Conservation (phyloP, 2,113 vertebrate genomes). For the Leptobrachium ailaonicum region DNA sequence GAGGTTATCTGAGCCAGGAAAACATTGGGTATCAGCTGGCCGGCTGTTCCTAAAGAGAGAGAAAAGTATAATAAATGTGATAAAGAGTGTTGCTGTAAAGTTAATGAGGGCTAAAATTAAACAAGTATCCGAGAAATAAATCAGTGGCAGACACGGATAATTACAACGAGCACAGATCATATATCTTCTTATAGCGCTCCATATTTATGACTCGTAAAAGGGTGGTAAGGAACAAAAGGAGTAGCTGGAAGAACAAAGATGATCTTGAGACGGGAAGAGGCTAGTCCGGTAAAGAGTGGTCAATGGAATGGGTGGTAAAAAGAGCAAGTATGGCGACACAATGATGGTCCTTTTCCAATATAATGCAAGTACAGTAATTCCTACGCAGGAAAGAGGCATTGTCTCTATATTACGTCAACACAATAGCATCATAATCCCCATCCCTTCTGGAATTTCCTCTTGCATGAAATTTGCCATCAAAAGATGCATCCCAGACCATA, state of each 20-base stretch:
- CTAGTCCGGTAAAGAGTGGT: not conserved
- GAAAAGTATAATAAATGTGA: conserved; percentile 37
- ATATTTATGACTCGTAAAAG: conserved; percentile 39
- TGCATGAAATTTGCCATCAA: no score
- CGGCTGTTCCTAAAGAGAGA: not conserved
- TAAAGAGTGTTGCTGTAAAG: conserved; percentile 42
- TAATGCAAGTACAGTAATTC: no score
- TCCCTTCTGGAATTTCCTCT: no score
- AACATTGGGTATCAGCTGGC: not conserved
- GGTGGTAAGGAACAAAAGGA: conserved; percentile 26
- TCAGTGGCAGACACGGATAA: conserved; percentile 23
- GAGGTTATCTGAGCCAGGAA: no score
- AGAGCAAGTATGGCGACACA: not conserved
- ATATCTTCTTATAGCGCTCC: conserved; percentile 27
- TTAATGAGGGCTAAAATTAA: conserved; percentile 48
- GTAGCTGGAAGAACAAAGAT: conserved; percentile 7
- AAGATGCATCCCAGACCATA: no score
- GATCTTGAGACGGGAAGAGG: conserved; percentile 1
- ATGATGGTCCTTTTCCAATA: not conserved
- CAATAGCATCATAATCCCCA: no score
- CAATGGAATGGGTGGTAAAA: not conserved
- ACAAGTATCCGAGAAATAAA: conserved; percentile 40
- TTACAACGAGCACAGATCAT: conserved; percentile 40
- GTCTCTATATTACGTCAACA: no score
- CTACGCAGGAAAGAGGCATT: no score